These are phyloP conservation scores for Cathartes aura DNA, from an alignment of 2,113 vertebrate species.

Conservation along the genomic window DNA sequence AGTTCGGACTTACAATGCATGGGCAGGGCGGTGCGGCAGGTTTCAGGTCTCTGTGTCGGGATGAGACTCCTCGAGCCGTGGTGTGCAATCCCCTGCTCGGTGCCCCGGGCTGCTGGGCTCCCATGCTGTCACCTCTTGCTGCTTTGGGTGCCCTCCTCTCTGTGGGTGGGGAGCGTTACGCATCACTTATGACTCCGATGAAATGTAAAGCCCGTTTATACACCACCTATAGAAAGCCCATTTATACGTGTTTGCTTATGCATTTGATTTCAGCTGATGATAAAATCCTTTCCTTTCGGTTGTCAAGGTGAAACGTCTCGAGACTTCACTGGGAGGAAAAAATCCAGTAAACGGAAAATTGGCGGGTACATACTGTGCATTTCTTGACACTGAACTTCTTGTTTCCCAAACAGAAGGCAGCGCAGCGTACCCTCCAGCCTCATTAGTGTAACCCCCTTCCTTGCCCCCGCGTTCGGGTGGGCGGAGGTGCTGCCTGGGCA, in stretches of 20 bases:
- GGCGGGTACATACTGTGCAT: fast-evolving
- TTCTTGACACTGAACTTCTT: not conserved
- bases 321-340: not conserved
- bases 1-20: not conserved
- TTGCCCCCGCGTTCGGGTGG: not conserved
- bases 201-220: not conserved
- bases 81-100: not conserved
- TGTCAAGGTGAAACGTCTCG: not conserved
- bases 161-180: not conserved
- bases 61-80: not conserved
- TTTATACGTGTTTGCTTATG: not conserved
- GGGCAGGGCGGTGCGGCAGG: not conserved
- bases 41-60: not conserved
- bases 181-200: not conserved
- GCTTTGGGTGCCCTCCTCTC: not conserved
- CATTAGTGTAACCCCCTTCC: not conserved
- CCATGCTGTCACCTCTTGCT: not conserved
- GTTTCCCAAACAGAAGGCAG: not conserved
- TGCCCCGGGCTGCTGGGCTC: not conserved
- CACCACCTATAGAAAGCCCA: not conserved
- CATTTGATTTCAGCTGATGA: not conserved
- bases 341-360: not conserved
- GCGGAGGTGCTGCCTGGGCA: not conserved
- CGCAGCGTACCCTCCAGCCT: not conserved
- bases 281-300: not conserved